Evolutionary conservation across 2,888 invertebrate genomes (phyloP).

Genomic region (Cyrtodaria siliqua): DNA sequence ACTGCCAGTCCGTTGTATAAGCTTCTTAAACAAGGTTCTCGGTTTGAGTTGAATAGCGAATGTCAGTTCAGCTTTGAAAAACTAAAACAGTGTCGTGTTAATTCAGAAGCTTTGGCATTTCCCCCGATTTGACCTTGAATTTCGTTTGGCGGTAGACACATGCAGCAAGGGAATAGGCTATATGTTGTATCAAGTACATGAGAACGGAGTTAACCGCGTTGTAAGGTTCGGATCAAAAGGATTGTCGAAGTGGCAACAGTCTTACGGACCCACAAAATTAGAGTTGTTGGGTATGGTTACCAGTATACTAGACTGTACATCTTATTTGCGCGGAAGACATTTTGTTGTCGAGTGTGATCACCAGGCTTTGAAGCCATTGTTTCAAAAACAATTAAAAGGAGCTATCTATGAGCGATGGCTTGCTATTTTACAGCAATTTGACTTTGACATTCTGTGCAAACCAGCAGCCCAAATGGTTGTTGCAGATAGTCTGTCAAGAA

Average conservation of each 20-base stretch:
- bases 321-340: slow-evolving; percentile 43
- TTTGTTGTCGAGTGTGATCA: slow-evolving; percentile 57
- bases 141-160: slow-evolving; percentile 57
- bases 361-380: slow-evolving; percentile 37
- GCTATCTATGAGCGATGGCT: slow-evolving; percentile 59
- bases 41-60: slow-evolving; percentile 36
- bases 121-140: slow-evolving; percentile 55
- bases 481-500: slow-evolving; percentile 22
- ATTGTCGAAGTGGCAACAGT: slow-evolving; percentile 39
- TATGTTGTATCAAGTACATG: slow-evolving; percentile 58
- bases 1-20: slow-evolving; percentile 26
- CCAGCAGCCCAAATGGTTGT: slow-evolving; percentile 36
- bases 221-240: no score
- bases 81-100: slow-evolving; percentile 37
- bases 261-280: slow-evolving; percentile 34
- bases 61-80: slow-evolving; percentile 34
- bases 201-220: slow-evolving; percentile 18
- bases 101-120: slow-evolving; percentile 53
- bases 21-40: slow-evolving; percentile 33
- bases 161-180: slow-evolving; percentile 53
- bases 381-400: slow-evolving; percentile 44
- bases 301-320: slow-evolving; percentile 48
- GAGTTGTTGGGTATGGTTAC: slow-evolving; percentile 55
- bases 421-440: slow-evolving; percentile 48
- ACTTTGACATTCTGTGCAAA: slow-evolving; percentile 42